phyloP scores from a whole-genome alignment of 2,888 invertebrate species.

The Lepidocyrtoides sp. region DNA sequence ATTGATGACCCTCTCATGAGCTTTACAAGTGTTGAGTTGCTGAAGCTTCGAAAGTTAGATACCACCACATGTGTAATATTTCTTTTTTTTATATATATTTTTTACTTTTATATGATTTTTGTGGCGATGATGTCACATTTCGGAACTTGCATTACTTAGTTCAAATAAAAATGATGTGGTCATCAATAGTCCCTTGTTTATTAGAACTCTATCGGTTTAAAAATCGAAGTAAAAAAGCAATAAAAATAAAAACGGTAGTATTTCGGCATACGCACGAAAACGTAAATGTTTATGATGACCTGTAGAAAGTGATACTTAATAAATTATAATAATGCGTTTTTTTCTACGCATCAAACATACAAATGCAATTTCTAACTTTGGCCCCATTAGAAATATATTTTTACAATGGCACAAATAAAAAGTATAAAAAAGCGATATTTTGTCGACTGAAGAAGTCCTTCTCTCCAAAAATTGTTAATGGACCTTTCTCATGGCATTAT shows the following conservation, averaged over 20 bases:
- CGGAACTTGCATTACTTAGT: neutral
- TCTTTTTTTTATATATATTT: neutral
- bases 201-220: too few species aligned
- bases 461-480: constrained; percentile 42
- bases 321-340: too few species aligned
- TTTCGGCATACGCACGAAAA: neutral
- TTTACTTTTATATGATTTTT: neutral
- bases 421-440: too few species aligned
- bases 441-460: constrained; percentile 46
- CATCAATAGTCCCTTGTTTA: too few species aligned
- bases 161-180: too few species aligned
- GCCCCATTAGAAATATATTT: neutral
- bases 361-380: too few species aligned
- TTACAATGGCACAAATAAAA: constrained; percentile 7
- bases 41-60: neutral
- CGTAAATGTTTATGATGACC: neutral
- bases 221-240: too few species aligned
- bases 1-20: constrained; percentile 52
- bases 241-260: too few species aligned
- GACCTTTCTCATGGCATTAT: constrained; percentile 41
- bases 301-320: neutral
- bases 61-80: neutral
- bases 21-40: constrained; percentile 25
- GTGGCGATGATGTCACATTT: neutral
- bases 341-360: too few species aligned